Conservation (phyloP, 2,888 invertebrate genomes). For the Campaea margaritaria region DNA sequence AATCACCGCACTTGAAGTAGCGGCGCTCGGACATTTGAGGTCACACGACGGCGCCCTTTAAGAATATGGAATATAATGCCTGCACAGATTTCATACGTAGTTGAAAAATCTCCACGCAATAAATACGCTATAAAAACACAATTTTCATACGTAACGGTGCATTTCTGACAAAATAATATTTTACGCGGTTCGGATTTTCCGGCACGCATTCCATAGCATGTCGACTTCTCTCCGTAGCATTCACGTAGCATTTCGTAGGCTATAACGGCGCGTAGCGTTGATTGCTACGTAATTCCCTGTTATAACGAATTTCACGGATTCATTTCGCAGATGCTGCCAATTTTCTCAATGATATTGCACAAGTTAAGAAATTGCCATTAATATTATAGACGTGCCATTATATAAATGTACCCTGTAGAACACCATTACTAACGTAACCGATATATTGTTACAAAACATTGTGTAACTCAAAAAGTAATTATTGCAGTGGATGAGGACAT, state of each 20-base stretch:
- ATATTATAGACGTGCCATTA: slow-evolving; percentile 15
- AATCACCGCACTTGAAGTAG: slow-evolving; percentile 46
- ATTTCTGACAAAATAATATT: too few relatives aligned
- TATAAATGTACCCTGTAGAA: slow-evolving; percentile 16
- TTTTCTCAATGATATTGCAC: slow-evolving; percentile 37
- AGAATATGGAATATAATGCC: slow-evolving; percentile 29
- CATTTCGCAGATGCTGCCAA: slow-evolving; percentile 40
- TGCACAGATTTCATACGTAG: slow-evolving; percentile 12
- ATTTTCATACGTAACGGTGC: too few relatives aligned
- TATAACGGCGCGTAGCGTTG: slow-evolving; percentile 39
- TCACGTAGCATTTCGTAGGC: slow-evolving; percentile 40
- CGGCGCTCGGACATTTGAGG: slow-evolving; percentile 34
- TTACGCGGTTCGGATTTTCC: neutral
- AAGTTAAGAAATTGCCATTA: slow-evolving; percentile 33
- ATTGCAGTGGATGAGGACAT: slow-evolving; percentile 1
- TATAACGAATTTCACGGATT: slow-evolving; percentile 40
- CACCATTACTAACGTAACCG: too few relatives aligned
- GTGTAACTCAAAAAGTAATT: neutral
- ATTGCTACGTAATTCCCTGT: slow-evolving; percentile 49
- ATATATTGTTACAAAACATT: slow-evolving; percentile 4
- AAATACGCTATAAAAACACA: too few relatives aligned
- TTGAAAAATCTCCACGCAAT: too few relatives aligned
- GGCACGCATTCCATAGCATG: slow-evolving; percentile 20
- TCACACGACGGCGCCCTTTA: slow-evolving; percentile 41
- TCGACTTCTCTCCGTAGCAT: slow-evolving; percentile 29